These are phyloP conservation scores for Hoplodrina blanda DNA, from an alignment of 2,888 invertebrate species.

Conservation along the genomic window DNA sequence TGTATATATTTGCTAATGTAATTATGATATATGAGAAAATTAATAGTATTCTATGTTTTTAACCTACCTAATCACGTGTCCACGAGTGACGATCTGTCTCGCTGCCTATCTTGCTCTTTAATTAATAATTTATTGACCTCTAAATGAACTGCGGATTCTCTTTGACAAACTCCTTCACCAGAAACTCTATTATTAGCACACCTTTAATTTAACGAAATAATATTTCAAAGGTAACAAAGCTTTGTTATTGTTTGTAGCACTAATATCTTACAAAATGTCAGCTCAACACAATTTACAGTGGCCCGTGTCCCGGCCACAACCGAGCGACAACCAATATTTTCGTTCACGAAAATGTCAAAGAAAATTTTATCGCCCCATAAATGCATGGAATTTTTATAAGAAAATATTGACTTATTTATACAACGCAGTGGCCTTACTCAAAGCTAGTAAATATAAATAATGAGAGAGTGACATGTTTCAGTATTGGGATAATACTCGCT, in stretches of 20 bases:
- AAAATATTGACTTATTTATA: slow-evolving; percentile 53
- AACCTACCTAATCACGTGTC: neutral
- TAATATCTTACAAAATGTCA: slow-evolving; percentile 55
- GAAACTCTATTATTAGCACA: neutral
- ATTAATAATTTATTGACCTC: too few species aligned
- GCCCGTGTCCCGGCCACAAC: slow-evolving; percentile 36
- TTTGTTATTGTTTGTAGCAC: slow-evolving; percentile 47
- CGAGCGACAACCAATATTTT: slow-evolving; percentile 51
- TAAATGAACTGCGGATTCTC: neutral
- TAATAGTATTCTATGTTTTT: too few species aligned
- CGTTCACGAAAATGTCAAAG: slow-evolving; percentile 58
- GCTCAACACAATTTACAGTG: slow-evolving; percentile 53
- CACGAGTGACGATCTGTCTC: neutral
- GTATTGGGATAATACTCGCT: slow-evolving; percentile 23
- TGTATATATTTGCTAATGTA: too few species aligned
- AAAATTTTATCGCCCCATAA: slow-evolving; percentile 56
- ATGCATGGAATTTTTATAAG: slow-evolving; percentile 61
- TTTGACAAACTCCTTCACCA: neutral
- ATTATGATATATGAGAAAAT: too few species aligned
- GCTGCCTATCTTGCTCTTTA: neutral
- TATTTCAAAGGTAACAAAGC: slow-evolving; percentile 29
- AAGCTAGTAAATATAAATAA: slow-evolving; percentile 56
- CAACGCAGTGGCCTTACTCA: slow-evolving; percentile 34
- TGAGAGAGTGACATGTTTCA: slow-evolving; percentile 27
- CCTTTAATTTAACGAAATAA: slow-evolving; percentile 23